Evolutionary conservation across 2,797 vertebrate species (phyloP), one percentile per base, ranked within the genome.

Genomic region (Coluber constrictor): DNA sequence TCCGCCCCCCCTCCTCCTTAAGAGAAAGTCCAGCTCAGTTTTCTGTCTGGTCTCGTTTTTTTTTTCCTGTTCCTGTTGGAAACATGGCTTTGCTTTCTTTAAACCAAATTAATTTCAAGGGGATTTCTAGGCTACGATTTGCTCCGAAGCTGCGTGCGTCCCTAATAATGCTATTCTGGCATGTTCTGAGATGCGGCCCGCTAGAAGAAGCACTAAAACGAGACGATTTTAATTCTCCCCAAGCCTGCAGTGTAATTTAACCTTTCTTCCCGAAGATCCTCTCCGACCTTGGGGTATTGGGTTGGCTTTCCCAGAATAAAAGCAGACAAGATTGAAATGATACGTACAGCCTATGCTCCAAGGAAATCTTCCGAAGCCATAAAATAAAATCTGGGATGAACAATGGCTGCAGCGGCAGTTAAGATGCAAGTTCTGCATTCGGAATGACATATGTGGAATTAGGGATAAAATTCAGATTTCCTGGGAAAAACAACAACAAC

Each of bases 361-460:
- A 88, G 87, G 55, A 94, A 47, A 59, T 25, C 8, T 89, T 86
- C 20, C 90, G 87, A 92, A 94, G n/a, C 86, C n/a, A 90, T 86
- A 61, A 29, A 57, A 37, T 66, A 79, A n/a, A 93, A 94, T 94
- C 92, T 79, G 87, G 86, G 61, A 90, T 94, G 91, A 95, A 9
- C 93, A 92, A 92, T 92, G 32, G 87, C 54, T 27, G 32, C 18
- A 54, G 79, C 87, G 79, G 66, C 87, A 91, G 90, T 90, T 66
- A 91, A 89, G 90, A 91, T 93, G 9, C 79, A 93, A 29, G 59
- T 57, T 92, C 94, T 93, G 91, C 29, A 91, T 94, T 95, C 93
- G 87, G 94, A 95, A 94, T 11, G n/a, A 93, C 91, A 93, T 94
- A 20, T 92, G 10, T 92, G 66, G 15, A 95, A 92, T 95, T 94